A percentile compares a stretch with the other conserved stretches of the same genome.
Evolutionary conservation across 2,113 vertebrate species (phyloP).

Genomic region (Ammospiza caudacuta): DNA sequence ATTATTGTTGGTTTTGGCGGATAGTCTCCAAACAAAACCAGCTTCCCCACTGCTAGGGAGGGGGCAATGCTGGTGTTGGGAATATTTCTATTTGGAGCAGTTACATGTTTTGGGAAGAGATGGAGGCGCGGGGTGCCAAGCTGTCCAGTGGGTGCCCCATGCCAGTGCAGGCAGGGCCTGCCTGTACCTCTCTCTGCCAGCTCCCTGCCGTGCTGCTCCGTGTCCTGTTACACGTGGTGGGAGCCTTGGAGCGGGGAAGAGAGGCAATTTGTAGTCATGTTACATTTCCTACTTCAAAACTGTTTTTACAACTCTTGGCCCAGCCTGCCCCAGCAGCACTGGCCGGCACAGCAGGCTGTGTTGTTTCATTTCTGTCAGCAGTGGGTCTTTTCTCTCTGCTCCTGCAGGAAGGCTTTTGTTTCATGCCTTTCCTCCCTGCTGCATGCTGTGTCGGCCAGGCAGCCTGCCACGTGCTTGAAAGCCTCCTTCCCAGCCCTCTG

Average conservation of each 20-base stretch:
- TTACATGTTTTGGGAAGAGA: neutral
- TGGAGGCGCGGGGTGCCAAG: fast-evolving
- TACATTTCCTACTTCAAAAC: constrained; percentile 57
- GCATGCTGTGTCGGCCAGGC: neutral
- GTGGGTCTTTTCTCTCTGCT: constrained; percentile 14
- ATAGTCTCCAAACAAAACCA: neutral
- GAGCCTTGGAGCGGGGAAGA: neutral
- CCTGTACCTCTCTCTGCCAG: fast-evolving
- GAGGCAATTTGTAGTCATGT: neutral
- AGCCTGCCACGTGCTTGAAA: neutral
- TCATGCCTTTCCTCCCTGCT: constrained; percentile 30
- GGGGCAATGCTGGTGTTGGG: neutral
- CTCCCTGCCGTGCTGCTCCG: fast-evolving
- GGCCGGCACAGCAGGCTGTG: neutral
- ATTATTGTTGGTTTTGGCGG: neutral
- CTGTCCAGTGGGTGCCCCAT: fast-evolving
- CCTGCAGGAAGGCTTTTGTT: constrained; percentile 54
- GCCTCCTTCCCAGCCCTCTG: neutral
- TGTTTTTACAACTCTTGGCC: constrained; percentile 50
- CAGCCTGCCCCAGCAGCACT: neutral
- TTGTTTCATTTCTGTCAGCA: constrained; percentile 34
- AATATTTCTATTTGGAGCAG: neutral
- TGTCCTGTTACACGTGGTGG: neutral
- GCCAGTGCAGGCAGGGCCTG: neutral
- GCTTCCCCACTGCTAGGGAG: neutral